A percentile compares a stretch with the other conserved stretches of the same genome.
These are phyloP conservation scores for Carapus acus DNA, from an alignment of 2,797 vertebrate genomes.

Conservation along the genomic window DNA sequence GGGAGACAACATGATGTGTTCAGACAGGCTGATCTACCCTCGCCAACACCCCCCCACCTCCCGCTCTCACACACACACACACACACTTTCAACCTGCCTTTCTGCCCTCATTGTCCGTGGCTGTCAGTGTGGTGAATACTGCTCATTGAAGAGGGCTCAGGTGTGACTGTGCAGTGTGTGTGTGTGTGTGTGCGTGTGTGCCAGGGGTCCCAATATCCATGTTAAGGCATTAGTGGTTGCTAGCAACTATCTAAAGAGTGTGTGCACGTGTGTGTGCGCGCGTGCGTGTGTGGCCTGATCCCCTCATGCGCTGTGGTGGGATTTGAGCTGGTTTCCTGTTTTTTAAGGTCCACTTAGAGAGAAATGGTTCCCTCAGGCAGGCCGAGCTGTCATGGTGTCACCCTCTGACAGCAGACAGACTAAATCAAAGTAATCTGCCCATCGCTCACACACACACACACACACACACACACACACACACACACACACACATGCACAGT, in stretches of 20 bases:
- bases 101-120: slow-evolving; percentile 51
- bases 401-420: slow-evolving; percentile 47
- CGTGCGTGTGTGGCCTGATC: slow-evolving; percentile 54
- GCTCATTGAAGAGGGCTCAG: slow-evolving; percentile 64
- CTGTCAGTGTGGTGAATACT: slow-evolving; percentile 62
- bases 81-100: slow-evolving; percentile 37
- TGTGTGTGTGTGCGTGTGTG: slow-evolving; percentile 32
- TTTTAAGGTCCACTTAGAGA: slow-evolving; percentile 63
- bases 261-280: slow-evolving; percentile 20
- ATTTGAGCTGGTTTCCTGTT: slow-evolving; percentile 71
- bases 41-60: too few species aligned
- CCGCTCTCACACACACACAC: too few species aligned
- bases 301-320: slow-evolving; percentile 51
- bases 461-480: slow-evolving; percentile 11
- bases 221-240: slow-evolving; percentile 16
- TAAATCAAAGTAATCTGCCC: slow-evolving; percentile 58
- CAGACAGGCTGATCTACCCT: slow-evolving; percentile 55
- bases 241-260: not conserved
- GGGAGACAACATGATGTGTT: slow-evolving; percentile 55
- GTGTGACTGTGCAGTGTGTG: slow-evolving; percentile 52
- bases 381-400: slow-evolving; percentile 60
- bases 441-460: slow-evolving; percentile 22
- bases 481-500: not conserved
- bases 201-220: slow-evolving; percentile 32
- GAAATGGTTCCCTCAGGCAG: slow-evolving; percentile 59